phyloP scores from a whole-genome alignment of 2,888 invertebrate species.

The Cantharis flavilabris region DNA sequence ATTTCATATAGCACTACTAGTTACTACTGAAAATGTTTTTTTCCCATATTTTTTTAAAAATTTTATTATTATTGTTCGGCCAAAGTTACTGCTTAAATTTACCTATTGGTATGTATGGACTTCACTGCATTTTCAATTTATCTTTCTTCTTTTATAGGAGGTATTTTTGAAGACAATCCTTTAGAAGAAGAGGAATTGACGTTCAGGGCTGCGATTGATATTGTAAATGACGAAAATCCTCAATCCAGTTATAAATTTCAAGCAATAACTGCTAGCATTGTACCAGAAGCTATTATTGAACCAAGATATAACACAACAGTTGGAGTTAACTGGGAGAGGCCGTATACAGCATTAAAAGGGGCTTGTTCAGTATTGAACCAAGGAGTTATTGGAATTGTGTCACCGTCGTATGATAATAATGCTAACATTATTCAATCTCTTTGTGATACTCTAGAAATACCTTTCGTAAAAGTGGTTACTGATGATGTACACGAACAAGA shows the following conservation, averaged over 20 bases:
- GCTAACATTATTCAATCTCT: slow-evolving; percentile 68
- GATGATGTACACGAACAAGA: slow-evolving; percentile 54
- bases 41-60: background rate
- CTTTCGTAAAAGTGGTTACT: slow-evolving; percentile 67
- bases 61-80: background rate
- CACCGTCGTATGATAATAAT: slow-evolving; percentile 61
- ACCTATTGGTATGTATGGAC: background rate
- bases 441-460: slow-evolving; percentile 69
- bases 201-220: slow-evolving; percentile 11
- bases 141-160: background rate
- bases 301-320: background rate
- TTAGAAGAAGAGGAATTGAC: slow-evolving; percentile 3
- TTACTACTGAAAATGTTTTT: background rate
- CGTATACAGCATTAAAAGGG: background rate
- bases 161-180: slow-evolving; percentile 10
- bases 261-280: background rate
- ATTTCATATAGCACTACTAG: background rate
- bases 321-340: slow-evolving; percentile 7
- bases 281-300: slow-evolving; percentile 7
- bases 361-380: slow-evolving; percentile 17
- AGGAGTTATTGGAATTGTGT: slow-evolving; percentile 63
- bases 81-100: background rate
- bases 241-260: background rate
- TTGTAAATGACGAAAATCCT: background rate
- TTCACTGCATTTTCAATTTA: background rate